Evolutionary conservation across 2,113 vertebrate species (phyloP).

Genomic region (Fulmarus glacialis): DNA sequence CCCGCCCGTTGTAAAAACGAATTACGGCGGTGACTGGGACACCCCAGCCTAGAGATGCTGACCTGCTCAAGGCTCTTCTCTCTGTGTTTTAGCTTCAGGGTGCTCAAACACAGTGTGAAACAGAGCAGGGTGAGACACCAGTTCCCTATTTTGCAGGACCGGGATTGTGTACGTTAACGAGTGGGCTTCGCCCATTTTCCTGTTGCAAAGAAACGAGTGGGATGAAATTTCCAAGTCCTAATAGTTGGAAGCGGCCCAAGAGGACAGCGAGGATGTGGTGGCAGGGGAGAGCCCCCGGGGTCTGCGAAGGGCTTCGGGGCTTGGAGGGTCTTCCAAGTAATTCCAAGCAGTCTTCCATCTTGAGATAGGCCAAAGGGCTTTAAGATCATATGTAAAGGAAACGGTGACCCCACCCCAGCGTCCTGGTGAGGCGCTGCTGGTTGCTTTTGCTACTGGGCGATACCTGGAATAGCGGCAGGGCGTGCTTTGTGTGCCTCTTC

Average conservation of each 20-base stretch:
- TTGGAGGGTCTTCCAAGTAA: neutral
- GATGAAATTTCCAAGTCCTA: neutral
- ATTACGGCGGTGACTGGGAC: fast-evolving
- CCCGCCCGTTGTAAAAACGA: neutral
- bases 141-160: neutral
- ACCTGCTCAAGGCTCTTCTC: neutral
- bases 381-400: neutral
- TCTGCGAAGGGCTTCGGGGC: fast-evolving
- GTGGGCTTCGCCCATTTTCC: neutral
- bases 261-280: neutral
- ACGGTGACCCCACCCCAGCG: neutral
- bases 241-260: neutral
- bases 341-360: neutral
- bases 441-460: neutral
- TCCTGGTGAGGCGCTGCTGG: neutral
- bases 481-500: neutral
- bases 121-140: fast-evolving
- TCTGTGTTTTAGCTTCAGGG: neutral
- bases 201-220: neutral
- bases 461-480: neutral
- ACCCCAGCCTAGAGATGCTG: neutral
- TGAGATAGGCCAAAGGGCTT: neutral
- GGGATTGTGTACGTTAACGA: fast-evolving
- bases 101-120: neutral
- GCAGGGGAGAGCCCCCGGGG: neutral